Evolutionary conservation across 2,888 invertebrate species (phyloP), one percentile per base, ranked within the genome.

Genomic region (Chrysomela aeneicollis): DNA sequence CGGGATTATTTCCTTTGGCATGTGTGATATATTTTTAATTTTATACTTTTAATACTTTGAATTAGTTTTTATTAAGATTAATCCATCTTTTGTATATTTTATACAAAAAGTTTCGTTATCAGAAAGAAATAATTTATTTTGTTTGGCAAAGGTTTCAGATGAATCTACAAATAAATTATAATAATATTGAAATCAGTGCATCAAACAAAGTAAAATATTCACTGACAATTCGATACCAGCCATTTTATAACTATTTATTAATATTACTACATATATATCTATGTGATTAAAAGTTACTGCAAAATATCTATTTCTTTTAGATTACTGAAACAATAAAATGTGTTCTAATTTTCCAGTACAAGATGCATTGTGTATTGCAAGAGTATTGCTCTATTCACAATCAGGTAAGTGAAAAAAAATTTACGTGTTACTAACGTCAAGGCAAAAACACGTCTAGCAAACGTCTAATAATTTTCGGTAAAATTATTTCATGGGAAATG

Each of bases 11-110:
- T 42, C 42, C 42, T 42, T 42, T 42, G 42, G 42, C 42, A 42
- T 42, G 42, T 42, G 42, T 42, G 42, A 42, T 42, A 42, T 42
- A 42, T 42, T 42, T 42, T 42, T 42, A 42, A 42, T 42, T 42
- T 42, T 42, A 15, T 42, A 42, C 42, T 42, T 42, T 42, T 15
- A 42, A 15, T 42, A 15, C 12, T 42, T 42, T 42, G 12, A 2
- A 42, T 42, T 15, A 42, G 42, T n/a, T 42, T 42, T 42, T 15
- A 42, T 15, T 3, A 15, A 42, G 15, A 42, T 15, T 42, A 42
- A 35, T 12, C 6, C 35, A 35, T 12, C 35, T 35, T 35, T 35
- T 35, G 35, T 35, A 35, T 35, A 42, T 15, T 42, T 2, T 15
- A 42, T 42, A 42, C 42, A 42, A 15, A 15, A 2, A 15, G 12